These are phyloP conservation scores for Heliocidaris erythrogramma DNA, from an alignment of 35 echinoderm and acorn worm species.

Conservation along the genomic window DNA sequence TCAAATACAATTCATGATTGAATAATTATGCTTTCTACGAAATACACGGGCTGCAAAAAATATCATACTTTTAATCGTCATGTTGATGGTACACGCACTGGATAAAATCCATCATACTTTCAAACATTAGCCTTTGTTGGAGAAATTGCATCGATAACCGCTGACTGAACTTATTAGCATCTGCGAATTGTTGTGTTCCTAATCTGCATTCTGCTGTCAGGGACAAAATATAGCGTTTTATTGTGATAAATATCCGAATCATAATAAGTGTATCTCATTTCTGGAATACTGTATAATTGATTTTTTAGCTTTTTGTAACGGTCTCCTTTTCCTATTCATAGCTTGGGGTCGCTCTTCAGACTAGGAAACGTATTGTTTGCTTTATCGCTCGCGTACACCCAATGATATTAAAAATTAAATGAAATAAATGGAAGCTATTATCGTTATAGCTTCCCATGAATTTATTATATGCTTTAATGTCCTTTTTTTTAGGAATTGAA, in stretches of 20 bases:
- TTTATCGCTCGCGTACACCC: no score
- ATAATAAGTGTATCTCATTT: background rate
- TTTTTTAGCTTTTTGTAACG: background rate
- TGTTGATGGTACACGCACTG: background rate
- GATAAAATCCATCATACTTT: background rate
- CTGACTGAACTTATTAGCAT: background rate
- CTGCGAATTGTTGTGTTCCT: background rate
- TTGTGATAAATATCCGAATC: background rate
- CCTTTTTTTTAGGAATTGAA: no score
- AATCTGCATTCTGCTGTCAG: background rate
- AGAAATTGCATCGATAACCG: background rate
- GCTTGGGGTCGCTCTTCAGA: no score
- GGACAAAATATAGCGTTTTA: background rate
- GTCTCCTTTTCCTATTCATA: no score
- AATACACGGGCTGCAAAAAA: background rate
- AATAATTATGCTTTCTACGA: no score
- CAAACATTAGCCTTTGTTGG: background rate
- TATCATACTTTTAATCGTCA: background rate
- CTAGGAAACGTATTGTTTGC: no score
- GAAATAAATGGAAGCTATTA: no score
- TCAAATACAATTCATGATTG: no score
- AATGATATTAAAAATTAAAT: no score
- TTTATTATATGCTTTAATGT: no score
- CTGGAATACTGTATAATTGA: conserved; percentile 12
- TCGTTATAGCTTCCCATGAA: no score